Evolutionary conservation across 2,888 invertebrate genomes (phyloP).

Genomic region (Agrotis segetum): DNA sequence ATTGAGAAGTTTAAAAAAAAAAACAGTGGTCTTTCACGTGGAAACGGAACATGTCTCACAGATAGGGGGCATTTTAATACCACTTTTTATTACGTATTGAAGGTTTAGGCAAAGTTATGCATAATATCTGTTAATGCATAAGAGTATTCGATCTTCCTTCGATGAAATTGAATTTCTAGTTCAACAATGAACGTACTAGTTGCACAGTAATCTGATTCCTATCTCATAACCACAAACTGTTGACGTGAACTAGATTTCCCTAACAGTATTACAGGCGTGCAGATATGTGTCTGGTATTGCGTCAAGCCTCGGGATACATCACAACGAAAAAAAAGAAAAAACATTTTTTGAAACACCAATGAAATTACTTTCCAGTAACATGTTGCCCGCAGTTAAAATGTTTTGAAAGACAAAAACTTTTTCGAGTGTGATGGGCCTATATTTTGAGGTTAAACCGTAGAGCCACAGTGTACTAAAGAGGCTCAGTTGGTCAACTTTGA

Average conservation of each 20-base stretch:
- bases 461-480: constrained; percentile 21
- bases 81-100: not conserved
- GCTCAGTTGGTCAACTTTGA: constrained; percentile 40
- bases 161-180: not conserved
- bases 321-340: constrained; percentile 22
- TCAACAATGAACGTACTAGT: constrained; percentile 11
- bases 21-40: too few species aligned
- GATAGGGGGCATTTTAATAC: too few species aligned
- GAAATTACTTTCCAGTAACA: constrained; percentile 47
- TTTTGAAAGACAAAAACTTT: constrained; percentile 14
- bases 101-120: not conserved
- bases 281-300: constrained; percentile 11
- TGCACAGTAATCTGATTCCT: constrained; percentile 10
- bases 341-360: constrained; percentile 33
- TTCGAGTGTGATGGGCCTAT: constrained; percentile 4
- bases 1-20: too few species aligned
- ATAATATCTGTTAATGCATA: not conserved
- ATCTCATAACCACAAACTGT: constrained; percentile 10
- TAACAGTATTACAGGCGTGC: constrained; percentile 22
- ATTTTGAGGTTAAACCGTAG: constrained; percentile 16
- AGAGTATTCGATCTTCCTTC: not conserved
- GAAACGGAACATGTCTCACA: too few species aligned
- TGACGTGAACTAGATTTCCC: constrained; percentile 32
- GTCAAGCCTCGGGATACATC: constrained; percentile 8
- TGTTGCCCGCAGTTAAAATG: constrained; percentile 19